Evolutionary conservation across 1,140 invertebrate species (phyloP), one percentile per base, ranked within the genome.

Genomic region (Aphelenchoides besseyi): DNA sequence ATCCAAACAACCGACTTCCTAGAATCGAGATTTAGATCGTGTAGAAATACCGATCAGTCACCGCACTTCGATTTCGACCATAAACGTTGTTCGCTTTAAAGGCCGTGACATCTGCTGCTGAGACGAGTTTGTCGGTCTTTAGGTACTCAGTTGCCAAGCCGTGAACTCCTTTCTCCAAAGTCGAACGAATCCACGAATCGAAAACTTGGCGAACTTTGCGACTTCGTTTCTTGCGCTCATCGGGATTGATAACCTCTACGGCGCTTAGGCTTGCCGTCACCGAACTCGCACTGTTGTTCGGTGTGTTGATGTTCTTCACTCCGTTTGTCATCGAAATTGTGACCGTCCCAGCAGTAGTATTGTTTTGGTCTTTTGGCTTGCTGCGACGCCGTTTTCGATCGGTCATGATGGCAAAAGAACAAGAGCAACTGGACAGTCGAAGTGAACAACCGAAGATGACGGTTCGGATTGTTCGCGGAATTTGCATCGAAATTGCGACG

Each of bases 11-110:
- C 16, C 16, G 16, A 61, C 16, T 16, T 61, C 57, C 57, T 61
- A 53, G 16, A 61, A 48, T 12, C 41, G 41, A 48, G 12, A 12
- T 12, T 48, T 48, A 12, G 41, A 48, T 48, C 41, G n/a, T n/a
- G n/a, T n/a, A n/a, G n/a, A n/a, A n/a, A n/a, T 48, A 12, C 41
- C 41, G 41, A 16, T 23, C 41, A 48, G 12, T 48, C 41, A 61
- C 59, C 59, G 59, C 0, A 2, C n/a, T 18, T 28, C 59, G 59
- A 61, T 61, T 61, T n/a, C 30, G n/a, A 18, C 59, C 59, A n/a
- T 18, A 29, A 29, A 1, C 59, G 30, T 61, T 61, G 59, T 61
- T 61, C 26, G n/a, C 30, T 28, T 26, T 16, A 29, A 61, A 61
- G 2, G 26, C 33, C 16, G 59, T 61, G 2, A 61, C 30, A n/a